Conservation (phyloP, 2,888 invertebrate genomes). For the Tipula confusa region DNA sequence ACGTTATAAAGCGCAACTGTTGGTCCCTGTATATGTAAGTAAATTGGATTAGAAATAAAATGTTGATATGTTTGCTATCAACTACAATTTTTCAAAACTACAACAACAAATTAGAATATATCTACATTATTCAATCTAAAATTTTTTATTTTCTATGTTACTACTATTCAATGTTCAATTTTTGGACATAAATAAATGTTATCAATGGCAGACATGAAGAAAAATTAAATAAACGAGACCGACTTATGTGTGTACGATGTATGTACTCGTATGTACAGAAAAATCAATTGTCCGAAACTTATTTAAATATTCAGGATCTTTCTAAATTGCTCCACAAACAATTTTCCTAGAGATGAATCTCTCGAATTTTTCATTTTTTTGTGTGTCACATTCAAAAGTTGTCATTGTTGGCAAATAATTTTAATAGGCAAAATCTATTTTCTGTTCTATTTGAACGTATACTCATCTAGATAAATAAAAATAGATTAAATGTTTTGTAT, state of each 20-base stretch:
- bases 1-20: no score
- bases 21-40: no score
- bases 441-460: background rate
- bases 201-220: background rate
- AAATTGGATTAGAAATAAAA: no score
- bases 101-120: background rate
- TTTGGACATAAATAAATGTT: background rate
- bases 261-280: background rate
- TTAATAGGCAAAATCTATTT: background rate
- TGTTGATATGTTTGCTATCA: no score
- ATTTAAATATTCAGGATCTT: slow-evolving; percentile 25
- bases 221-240: background rate
- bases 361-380: background rate
- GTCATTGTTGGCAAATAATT: background rate
- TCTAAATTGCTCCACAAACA: background rate
- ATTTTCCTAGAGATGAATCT: background rate
- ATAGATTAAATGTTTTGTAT: no score
- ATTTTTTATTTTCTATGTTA: background rate
- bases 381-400: background rate
- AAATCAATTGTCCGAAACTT: background rate
- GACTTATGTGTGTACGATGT: background rate
- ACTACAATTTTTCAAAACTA: background rate
- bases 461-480: background rate
- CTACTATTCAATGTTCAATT: background rate
- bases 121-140: background rate